phyloP scores from a whole-genome alignment of 1,140 invertebrate species.

The Drosophila guanche region DNA sequence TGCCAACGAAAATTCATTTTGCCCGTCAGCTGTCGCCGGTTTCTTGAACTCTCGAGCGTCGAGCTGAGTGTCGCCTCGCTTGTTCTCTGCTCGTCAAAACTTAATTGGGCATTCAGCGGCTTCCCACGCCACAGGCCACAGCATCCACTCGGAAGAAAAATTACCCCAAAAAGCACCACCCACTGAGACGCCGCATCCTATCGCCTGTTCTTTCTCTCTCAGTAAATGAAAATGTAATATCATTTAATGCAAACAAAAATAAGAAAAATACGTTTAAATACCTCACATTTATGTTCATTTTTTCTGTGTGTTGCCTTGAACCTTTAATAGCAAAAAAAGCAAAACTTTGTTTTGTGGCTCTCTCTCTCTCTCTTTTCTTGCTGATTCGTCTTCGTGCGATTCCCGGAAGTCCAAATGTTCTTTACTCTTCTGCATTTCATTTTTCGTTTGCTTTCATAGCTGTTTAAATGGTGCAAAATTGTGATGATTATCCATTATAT shows the following conservation, averaged over 20 bases:
- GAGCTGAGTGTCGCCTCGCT: constrained; percentile 54
- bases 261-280: constrained; percentile 11
- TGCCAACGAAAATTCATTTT: constrained; percentile 17
- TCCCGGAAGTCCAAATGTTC: constrained; percentile 61
- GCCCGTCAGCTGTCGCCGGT: constrained; percentile 26
- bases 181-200: neutral
- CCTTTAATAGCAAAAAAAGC: constrained; percentile 17
- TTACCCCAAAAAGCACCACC: neutral
- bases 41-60: constrained; percentile 29
- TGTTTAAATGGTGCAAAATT: constrained; percentile 58
- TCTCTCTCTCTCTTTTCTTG: constrained; percentile 6
- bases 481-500: constrained; percentile 27
- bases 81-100: constrained; percentile 38
- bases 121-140: constrained; percentile 23
- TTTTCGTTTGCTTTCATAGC: constrained; percentile 46
- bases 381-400: constrained; percentile 19
- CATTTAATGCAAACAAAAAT: constrained; percentile 46
- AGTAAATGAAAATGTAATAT: constrained; percentile 52
- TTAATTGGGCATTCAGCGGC: constrained; percentile 54
- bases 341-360: constrained; percentile 25
- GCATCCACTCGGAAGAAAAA: neutral
- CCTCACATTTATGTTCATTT: too few species aligned
- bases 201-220: neutral
- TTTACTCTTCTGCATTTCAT: constrained; percentile 6
- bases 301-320: constrained; percentile 48